These are phyloP conservation scores for Poeciliopsis paucimaculata DNA, from an alignment of 2,797 vertebrate genomes.

Conservation along the genomic window DNA sequence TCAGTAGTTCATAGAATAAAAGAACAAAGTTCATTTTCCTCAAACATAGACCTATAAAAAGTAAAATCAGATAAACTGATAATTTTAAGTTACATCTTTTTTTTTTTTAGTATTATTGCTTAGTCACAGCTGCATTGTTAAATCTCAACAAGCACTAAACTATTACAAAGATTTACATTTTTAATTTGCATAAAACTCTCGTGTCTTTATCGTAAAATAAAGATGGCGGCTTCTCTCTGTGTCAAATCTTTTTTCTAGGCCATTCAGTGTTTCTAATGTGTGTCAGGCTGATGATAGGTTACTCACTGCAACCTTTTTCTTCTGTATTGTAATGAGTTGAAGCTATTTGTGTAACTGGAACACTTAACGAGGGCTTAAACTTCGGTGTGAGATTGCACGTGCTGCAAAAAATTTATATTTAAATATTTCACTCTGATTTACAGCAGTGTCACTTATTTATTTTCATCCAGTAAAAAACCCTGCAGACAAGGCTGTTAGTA, in stretches of 20 bases:
- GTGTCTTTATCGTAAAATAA: slow-evolving; percentile 8
- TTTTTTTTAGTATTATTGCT: background rate
- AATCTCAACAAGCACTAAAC: background rate
- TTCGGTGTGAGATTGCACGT: background rate
- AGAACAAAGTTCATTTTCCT: no score
- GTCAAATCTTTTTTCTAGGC: slow-evolving; percentile 51
- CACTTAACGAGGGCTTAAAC: slow-evolving; percentile 3
- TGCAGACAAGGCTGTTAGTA: background rate
- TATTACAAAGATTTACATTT: no score
- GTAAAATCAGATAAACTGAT: no score
- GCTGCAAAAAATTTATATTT: background rate
- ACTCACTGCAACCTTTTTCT: slow-evolving; percentile 40
- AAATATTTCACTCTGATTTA: background rate
- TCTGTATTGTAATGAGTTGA: slow-evolving; percentile 52
- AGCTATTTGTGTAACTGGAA: slow-evolving; percentile 56
- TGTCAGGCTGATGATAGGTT: slow-evolving; percentile 58
- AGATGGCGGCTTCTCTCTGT: slow-evolving; percentile 6
- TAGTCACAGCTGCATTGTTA: background rate
- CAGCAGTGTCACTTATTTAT: background rate
- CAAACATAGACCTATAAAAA: no score
- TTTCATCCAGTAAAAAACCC: background rate
- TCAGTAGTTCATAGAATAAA: no score
- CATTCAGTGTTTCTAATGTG: slow-evolving; percentile 33
- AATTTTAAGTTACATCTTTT: no score
- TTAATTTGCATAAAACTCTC: background rate